Evolutionary conservation across 2,797 vertebrate genomes (phyloP), one percentile per base, ranked within the genome.

Genomic region (Sebastes itinus): DNA sequence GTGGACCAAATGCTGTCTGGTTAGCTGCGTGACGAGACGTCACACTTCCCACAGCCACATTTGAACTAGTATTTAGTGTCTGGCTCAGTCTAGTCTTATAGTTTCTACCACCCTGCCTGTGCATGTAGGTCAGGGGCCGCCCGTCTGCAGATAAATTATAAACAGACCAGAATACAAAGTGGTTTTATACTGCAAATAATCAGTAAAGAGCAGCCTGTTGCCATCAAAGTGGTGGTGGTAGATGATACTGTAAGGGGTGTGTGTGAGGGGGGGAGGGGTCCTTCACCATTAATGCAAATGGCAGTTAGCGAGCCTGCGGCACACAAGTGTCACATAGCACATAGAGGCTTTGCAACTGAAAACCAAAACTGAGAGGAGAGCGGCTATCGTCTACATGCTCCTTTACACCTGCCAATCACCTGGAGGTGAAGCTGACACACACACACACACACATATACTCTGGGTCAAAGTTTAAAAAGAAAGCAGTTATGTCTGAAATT

Each of bases 281-380:
- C 68, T 72, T 74, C 74, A 80, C 81, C 16, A 52, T 84, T 87
- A 87, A 87, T 91, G 88, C 82, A 92, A 94, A 90, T 83, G 73
- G 77, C 4, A 78, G 84, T 84, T 82, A 80, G 82, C 27, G 27
- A 70, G 73, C 71, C 81, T 81, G 88, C 23, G 74, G 86, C 79
- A 72, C 64, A 80, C 80, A 68, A 92, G 92, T 92, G 91, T 95
- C 92, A 89, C 86, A 68, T 91, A 91, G 76, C 91, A 90, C 77
- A 90, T 83, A 87, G 80, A 88, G 68, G 73, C 89, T 84, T 78
- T 87, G 87, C 83, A 91, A 92, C 88, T 84, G 87, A 93, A 94
- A 94, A 91, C 91, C 89, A 82, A 86, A 90, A 89, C 81, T 72
- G 69, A 83, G 86, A 86, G 75, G 80, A 86, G 77, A 62, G 27